phyloP scores from a whole-genome alignment of 2,888 invertebrate genomes.

The Argyra leucocephala region DNA sequence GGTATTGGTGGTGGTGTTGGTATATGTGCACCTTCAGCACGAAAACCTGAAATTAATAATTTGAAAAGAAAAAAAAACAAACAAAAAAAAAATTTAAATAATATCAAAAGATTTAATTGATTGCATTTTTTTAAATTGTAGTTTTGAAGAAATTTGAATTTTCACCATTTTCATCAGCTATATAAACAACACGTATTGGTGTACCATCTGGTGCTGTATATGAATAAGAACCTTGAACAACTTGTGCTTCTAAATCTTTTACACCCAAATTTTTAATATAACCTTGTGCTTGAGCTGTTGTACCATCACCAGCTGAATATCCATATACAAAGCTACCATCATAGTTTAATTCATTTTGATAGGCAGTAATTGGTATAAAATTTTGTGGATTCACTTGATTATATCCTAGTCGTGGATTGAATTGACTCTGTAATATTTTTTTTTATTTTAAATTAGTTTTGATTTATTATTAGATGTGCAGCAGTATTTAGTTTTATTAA shows the following conservation, averaged over 20 bases:
- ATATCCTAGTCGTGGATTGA: slow-evolving; percentile 25
- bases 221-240: slow-evolving; percentile 65
- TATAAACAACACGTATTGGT: slow-evolving; percentile 59
- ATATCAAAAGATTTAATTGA: background rate
- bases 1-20: slow-evolving; percentile 40
- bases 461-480: no score
- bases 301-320: slow-evolving; percentile 67
- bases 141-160: background rate
- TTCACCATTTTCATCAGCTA: slow-evolving; percentile 66
- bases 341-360: slow-evolving; percentile 41
- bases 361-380: slow-evolving; percentile 42
- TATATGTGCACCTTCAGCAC: slow-evolving; percentile 42
- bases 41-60: slow-evolving; percentile 31
- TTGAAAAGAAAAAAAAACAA: background rate
- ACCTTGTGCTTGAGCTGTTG: slow-evolving; percentile 67
- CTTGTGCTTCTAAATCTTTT: slow-evolving; percentile 59
- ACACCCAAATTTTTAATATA: slow-evolving; percentile 62
- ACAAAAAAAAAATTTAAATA: background rate
- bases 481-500: no score
- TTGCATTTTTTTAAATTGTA: background rate
- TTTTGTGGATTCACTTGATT: slow-evolving; percentile 36
- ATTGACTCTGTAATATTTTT: background rate
- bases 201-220: slow-evolving; percentile 66
- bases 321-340: slow-evolving; percentile 48
- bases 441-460: no score